phyloP scores from a whole-genome alignment of 2,797 vertebrate genomes.

The Meda fulgida region DNA sequence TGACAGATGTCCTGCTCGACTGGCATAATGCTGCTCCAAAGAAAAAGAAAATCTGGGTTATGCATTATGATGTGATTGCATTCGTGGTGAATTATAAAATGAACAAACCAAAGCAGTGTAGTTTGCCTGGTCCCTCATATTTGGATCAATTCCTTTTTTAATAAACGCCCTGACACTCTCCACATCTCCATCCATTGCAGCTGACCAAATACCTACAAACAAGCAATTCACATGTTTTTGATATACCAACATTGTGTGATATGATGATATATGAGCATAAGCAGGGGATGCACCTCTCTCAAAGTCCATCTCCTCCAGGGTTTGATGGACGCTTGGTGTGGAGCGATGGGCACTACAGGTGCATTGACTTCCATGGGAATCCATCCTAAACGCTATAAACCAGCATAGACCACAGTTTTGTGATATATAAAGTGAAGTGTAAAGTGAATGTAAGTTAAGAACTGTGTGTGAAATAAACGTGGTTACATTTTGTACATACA shows the following conservation, averaged over 20 bases:
- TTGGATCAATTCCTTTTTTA: slow-evolving; percentile 80
- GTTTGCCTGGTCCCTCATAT: slow-evolving; percentile 80
- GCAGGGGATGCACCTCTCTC: slow-evolving; percentile 59
- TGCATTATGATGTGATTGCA: not conserved
- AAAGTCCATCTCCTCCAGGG: slow-evolving; percentile 65
- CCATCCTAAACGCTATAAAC: slow-evolving; percentile 45
- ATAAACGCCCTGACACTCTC: slow-evolving; percentile 76
- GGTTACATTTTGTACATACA: not conserved
- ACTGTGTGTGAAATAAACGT: not conserved
- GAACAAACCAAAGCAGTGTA: slow-evolving; percentile 86
- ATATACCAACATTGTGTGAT: not conserved
- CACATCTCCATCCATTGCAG: slow-evolving; percentile 87
- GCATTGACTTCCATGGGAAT: slow-evolving; percentile 49
- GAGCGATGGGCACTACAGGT: slow-evolving; percentile 49
- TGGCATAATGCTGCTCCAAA: slow-evolving; percentile 87
- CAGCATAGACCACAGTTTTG: not conserved
- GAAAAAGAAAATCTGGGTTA: not conserved
- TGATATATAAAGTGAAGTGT: not conserved
- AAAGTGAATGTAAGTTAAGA: not conserved
- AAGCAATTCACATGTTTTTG: not conserved
- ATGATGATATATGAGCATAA: not conserved
- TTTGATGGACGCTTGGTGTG: slow-evolving; percentile 60
- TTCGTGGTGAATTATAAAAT: not conserved
- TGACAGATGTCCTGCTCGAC: slow-evolving; percentile 82
- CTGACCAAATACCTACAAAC: slow-evolving; percentile 89